A percentile compares a stretch with the other conserved stretches of the same genome.
Evolutionary conservation across 2,888 invertebrate species (phyloP).

Genomic region (Drosophila maculinotata): DNA sequence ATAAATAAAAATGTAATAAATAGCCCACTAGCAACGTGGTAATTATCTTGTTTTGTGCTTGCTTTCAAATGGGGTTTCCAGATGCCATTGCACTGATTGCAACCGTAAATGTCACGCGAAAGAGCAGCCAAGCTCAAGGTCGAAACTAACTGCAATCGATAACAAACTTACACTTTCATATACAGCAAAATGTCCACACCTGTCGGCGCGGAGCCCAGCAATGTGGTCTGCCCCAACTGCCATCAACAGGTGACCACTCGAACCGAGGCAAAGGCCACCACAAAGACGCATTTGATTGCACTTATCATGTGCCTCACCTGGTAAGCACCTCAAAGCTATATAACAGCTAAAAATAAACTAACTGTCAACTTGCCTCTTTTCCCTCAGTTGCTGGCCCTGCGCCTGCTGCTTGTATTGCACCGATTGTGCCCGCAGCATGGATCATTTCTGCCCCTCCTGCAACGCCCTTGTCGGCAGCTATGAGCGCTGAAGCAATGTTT

Average conservation of each 20-base stretch:
- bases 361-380: not conserved
- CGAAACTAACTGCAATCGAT: constrained; percentile 23
- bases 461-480: constrained; percentile 86
- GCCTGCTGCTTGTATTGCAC: constrained; percentile 87
- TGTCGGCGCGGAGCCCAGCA: constrained; percentile 67
- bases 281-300: constrained; percentile 82
- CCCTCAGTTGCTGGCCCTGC: constrained; percentile 86
- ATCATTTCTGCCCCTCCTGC: constrained; percentile 87
- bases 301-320: constrained; percentile 74
- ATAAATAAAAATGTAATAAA: too few species aligned
- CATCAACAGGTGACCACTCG: constrained; percentile 84
- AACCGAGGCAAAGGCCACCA: constrained; percentile 75
- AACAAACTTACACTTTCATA: not conserved
- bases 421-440: constrained; percentile 86
- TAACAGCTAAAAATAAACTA: not conserved
- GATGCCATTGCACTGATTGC: constrained; percentile 34
- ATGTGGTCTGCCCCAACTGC: constrained; percentile 85
- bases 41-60: constrained; percentile 4
- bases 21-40: too few species aligned
- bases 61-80: constrained; percentile 19
- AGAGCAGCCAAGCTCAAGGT: constrained; percentile 23
- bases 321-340: constrained; percentile 57
- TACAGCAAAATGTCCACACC: constrained; percentile 60
- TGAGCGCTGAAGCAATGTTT: constrained; percentile 63
- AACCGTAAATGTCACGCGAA: constrained; percentile 21